A percentile compares a stretch with the other conserved stretches of the same genome.
phyloP scores from a whole-genome alignment of 1,140 invertebrate genomes.

The Caenorhabditis inopinata region DNA sequence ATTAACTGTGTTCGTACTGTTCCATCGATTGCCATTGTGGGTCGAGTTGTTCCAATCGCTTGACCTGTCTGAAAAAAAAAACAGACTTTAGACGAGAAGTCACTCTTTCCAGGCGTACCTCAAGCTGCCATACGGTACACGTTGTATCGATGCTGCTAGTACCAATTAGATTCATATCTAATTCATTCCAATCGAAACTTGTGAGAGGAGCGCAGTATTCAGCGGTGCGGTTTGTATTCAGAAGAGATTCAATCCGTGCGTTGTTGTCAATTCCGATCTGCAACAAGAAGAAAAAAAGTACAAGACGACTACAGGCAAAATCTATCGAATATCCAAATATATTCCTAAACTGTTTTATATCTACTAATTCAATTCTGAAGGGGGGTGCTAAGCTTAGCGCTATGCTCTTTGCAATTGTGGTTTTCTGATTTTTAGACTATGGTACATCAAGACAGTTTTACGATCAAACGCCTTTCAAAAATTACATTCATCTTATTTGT shows the following conservation, averaged over 20 bases:
- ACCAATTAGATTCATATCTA: conserved; percentile 95
- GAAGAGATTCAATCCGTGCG: conserved; percentile 35
- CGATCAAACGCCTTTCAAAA: too few relatives aligned
- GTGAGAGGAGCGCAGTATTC: conserved; percentile 98
- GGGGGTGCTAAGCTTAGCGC: too few relatives aligned
- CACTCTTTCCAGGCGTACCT: too few relatives aligned
- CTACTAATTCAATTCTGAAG: too few relatives aligned
- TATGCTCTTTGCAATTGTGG: too few relatives aligned
- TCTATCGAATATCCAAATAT: too few relatives aligned
- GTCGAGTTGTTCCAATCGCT: conserved; percentile 79
- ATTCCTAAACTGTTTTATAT: too few relatives aligned
- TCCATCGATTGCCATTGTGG: conserved; percentile 71
- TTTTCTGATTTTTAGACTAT: too few relatives aligned
- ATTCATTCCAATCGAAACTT: conserved; percentile 99
- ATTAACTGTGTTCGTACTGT: conserved; percentile 98
- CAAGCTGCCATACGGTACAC: conserved; percentile 98
- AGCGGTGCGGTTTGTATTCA: conserved; percentile 86
- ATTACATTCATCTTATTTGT: too few relatives aligned
- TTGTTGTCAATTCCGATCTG: conserved; percentile 36
- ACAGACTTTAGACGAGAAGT: too few relatives aligned
- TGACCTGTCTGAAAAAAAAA: conserved; percentile 73
- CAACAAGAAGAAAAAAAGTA: conserved; percentile 5
- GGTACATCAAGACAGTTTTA: too few relatives aligned
- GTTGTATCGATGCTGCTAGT: conserved; percentile 99
- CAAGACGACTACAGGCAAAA: too few relatives aligned